Conservation (phyloP, 1,140 invertebrate genomes). For the Saccostrea cuccullata region DNA sequence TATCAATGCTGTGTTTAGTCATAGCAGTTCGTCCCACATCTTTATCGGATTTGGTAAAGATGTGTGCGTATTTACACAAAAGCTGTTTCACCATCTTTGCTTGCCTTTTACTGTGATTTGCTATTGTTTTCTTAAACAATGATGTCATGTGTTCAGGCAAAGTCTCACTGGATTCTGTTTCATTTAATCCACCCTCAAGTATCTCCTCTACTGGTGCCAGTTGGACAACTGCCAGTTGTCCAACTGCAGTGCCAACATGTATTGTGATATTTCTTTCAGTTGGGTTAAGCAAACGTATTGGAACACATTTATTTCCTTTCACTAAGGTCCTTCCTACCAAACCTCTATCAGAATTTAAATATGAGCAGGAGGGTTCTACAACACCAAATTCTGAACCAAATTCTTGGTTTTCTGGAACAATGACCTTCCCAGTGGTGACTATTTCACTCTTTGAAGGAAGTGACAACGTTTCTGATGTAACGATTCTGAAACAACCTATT, state of each 20-base stretch:
- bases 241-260: constrained; percentile 32
- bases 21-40: constrained; percentile 55
- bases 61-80: constrained; percentile 31
- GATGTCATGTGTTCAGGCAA: constrained; percentile 37
- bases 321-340: constrained; percentile 22
- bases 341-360: background rate
- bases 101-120: background rate
- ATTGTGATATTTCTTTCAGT: constrained; percentile 4
- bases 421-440: too few species aligned
- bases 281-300: constrained; percentile 25
- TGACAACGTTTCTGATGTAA: too few species aligned
- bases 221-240: too few species aligned
- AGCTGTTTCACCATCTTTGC: background rate
- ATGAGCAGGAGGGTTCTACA: background rate
- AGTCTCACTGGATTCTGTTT: background rate
- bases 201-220: background rate
- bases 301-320: background rate
- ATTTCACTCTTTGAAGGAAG: too few species aligned
- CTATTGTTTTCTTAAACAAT: constrained; percentile 12
- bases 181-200: too few species aligned
- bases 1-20: constrained; percentile 52
- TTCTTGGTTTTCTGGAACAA: too few species aligned
- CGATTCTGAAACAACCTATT: background rate
- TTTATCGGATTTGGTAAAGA: constrained; percentile 50
- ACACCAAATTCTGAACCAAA: background rate